These are phyloP conservation scores for Steatornis caripensis DNA, from an alignment of 2,113 vertebrate genomes.

Conservation along the genomic window DNA sequence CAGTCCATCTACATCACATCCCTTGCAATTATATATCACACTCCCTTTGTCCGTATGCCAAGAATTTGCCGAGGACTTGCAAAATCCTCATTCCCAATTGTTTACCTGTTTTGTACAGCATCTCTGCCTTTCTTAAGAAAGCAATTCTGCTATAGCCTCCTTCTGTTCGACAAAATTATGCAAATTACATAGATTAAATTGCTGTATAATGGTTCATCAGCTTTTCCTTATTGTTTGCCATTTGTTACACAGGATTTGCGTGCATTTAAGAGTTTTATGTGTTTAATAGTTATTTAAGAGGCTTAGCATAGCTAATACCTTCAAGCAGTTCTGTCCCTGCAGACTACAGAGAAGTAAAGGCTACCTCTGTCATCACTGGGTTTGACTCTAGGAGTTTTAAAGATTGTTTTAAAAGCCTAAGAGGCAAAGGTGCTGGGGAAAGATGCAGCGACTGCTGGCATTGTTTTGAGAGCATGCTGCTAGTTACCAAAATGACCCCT, in stretches of 20 bases:
- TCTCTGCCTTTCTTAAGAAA: not conserved
- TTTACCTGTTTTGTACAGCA: constrained; percentile 9
- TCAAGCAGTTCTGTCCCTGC: constrained; percentile 15
- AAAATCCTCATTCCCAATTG: not conserved
- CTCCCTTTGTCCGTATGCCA: not conserved
- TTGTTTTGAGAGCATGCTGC: not conserved
- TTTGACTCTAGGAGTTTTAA: not conserved
- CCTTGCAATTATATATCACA: not conserved
- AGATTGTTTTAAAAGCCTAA: not conserved
- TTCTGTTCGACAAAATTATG: constrained; percentile 31
- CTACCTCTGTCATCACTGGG: not conserved
- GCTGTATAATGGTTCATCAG: constrained; percentile 49
- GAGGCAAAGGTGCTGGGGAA: not conserved
- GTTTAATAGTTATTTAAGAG: constrained; percentile 62
- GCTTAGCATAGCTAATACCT: constrained; percentile 56
- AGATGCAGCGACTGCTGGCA: not conserved
- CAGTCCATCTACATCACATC: not conserved
- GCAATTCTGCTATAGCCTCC: not conserved
- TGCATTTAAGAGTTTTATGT: constrained; percentile 59
- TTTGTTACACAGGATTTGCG: constrained; percentile 52
- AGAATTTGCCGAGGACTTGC: not conserved
- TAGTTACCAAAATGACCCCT: not conserved
- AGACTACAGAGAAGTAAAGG: not conserved
- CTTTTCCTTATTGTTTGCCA: constrained; percentile 54
- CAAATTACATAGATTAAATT: constrained; percentile 34